Percentiles rank a stretch among this genome's conserved stretches.
These are phyloP conservation scores for Epinephelus awoara DNA, from an alignment of 2,797 vertebrate species.

Conservation along the genomic window DNA sequence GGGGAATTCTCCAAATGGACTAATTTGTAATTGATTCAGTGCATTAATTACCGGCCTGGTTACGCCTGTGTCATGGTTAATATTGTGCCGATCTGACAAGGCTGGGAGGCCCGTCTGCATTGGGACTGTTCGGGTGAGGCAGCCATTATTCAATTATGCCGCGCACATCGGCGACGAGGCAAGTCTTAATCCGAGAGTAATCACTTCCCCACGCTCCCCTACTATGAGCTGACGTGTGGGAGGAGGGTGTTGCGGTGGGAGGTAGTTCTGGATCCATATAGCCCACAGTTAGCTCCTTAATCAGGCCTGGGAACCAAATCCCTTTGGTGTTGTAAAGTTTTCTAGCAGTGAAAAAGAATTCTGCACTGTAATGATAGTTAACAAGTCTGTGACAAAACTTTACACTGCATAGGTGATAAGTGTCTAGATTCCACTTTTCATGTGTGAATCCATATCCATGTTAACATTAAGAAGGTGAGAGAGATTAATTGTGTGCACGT, in stretches of 20 bases:
- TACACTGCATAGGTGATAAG: background rate
- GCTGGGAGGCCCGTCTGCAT: slow-evolving; percentile 74
- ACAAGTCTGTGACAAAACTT: slow-evolving; percentile 4
- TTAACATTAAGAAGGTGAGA: background rate
- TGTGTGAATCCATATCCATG: background rate
- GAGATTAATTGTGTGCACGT: background rate
- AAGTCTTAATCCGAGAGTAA: slow-evolving; percentile 84
- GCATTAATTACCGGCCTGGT: slow-evolving; percentile 88
- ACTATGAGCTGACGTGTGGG: slow-evolving; percentile 51
- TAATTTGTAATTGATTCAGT: slow-evolving; percentile 90
- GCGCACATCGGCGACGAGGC: slow-evolving; percentile 67
- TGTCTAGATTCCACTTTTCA: background rate
- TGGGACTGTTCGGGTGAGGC: slow-evolving; percentile 83
- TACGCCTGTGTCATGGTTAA: slow-evolving; percentile 89
- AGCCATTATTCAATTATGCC: slow-evolving; percentile 88
- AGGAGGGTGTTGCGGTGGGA: slow-evolving; percentile 35
- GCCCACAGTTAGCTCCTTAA: slow-evolving; percentile 68
- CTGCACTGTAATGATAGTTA: slow-evolving; percentile 23
- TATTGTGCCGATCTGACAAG: slow-evolving; percentile 85
- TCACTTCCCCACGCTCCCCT: slow-evolving; percentile 75
- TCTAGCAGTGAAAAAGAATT: slow-evolving; percentile 17
- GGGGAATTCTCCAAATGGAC: slow-evolving; percentile 87
- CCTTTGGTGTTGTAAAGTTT: slow-evolving; percentile 36
- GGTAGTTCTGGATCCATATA: slow-evolving; percentile 54
- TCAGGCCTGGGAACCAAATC: slow-evolving; percentile 57